These are phyloP conservation scores for Lycaon pictus DNA, from an alignment of 2,113 vertebrate genomes.

Conservation along the genomic window DNA sequence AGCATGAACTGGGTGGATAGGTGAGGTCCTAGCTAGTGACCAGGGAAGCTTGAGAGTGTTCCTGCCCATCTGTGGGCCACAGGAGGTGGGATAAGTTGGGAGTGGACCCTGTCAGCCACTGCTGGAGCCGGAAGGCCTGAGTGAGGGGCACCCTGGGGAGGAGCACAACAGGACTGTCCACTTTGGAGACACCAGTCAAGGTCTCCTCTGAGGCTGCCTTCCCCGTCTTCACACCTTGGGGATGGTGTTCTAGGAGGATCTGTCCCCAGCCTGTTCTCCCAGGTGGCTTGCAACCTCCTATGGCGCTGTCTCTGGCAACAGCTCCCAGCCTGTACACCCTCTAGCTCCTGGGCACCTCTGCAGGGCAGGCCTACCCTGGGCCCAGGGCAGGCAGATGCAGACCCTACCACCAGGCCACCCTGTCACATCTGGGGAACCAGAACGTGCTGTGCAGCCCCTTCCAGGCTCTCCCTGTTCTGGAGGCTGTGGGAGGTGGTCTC, in stretches of 20 bases:
- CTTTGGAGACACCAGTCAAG: not conserved
- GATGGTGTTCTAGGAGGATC: not conserved
- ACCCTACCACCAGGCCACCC: not conserved
- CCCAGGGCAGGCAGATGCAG: not conserved
- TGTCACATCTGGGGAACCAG: not conserved
- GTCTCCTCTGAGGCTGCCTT: not conserved
- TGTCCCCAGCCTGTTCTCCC: not conserved
- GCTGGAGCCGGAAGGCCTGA: not conserved
- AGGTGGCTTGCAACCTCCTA: not conserved
- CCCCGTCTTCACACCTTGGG: not conserved
- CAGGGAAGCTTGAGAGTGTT: not conserved
- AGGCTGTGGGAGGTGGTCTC: not conserved
- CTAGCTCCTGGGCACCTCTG: not conserved
- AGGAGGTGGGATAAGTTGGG: not conserved
- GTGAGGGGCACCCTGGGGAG: not conserved
- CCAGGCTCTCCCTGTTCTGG: not conserved
- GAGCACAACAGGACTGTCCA: not conserved
- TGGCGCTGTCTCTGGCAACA: accelerated
- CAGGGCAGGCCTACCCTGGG: not conserved
- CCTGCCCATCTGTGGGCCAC: not conserved
- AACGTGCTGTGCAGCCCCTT: not conserved
- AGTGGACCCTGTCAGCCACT: not conserved
- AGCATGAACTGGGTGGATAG: no score
- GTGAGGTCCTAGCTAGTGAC: not conserved
- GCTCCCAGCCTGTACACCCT: not conserved